These are phyloP conservation scores for Formica exsecta DNA, from an alignment of 1,140 invertebrate genomes.

Conservation along the genomic window DNA sequence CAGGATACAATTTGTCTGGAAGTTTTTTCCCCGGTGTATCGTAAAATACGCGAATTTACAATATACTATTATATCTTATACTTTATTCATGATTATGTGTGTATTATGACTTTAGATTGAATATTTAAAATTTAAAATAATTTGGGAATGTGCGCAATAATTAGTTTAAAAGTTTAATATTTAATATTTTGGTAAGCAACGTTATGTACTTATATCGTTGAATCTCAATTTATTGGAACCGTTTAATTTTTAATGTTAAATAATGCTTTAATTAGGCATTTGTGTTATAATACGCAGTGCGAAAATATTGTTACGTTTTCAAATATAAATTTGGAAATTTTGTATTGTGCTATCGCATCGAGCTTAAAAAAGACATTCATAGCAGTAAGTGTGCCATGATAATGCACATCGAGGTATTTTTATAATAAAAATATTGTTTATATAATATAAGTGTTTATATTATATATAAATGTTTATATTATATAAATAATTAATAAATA, in stretches of 20 bases:
- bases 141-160: neutral
- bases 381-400: neutral
- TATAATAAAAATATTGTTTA: no score
- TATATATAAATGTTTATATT: no score
- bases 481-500: no score
- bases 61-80: neutral
- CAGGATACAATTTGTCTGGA: neutral
- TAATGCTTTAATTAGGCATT: neutral
- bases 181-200: neutral
- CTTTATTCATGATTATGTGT: neutral
- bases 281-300: neutral
- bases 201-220: neutral
- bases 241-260: neutral
- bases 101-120: neutral
- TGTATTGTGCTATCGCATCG: neutral
- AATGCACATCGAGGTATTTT: conserved; percentile 24
- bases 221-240: neutral
- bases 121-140: conserved; percentile 11
- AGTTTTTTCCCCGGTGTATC: neutral
- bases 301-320: neutral
- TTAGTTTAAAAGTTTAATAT: neutral
- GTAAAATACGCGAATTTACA: conserved; percentile 27
- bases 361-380: neutral
- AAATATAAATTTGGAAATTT: neutral
- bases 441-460: no score